A percentile compares a stretch with the other conserved stretches of the same genome.
Conservation (phyloP, 2,888 invertebrate genomes). For the Habroteleia sp. region DNA sequence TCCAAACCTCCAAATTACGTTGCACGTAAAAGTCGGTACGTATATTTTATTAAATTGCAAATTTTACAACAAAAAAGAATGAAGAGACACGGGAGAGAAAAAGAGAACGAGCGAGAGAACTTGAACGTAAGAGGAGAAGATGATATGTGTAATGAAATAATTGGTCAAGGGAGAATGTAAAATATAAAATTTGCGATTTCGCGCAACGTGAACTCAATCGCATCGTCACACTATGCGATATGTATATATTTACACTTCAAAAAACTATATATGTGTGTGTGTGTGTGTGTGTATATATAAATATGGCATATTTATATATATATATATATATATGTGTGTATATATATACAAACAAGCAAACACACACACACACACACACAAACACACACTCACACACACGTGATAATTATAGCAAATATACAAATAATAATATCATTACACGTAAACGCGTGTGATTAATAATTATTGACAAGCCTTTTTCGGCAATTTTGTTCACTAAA, state of each 20-base stretch:
- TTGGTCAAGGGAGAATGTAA: conserved; percentile 48
- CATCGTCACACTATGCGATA: conserved; percentile 68
- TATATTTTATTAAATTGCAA: conserved; percentile 53
- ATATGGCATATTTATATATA: conserved; percentile 70
- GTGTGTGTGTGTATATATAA: conserved; percentile 40
- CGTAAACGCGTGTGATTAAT: conserved; percentile 67
- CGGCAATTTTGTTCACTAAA: conserved; percentile 58
- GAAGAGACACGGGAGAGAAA: neutral
- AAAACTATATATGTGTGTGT: conserved; percentile 69
- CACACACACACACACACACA: too few relatives aligned
- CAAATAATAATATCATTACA: conserved; percentile 70
- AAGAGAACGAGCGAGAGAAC: conserved; percentile 1
- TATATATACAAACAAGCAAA: conserved; percentile 63
- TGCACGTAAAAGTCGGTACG: conserved; percentile 39
- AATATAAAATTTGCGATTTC: conserved; percentile 56
- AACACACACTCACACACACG: conserved; percentile 61
- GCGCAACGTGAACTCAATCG: conserved; percentile 55
- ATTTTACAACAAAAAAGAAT: conserved; percentile 8
- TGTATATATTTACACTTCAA: conserved; percentile 68
- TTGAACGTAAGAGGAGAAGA: conserved; percentile 2
- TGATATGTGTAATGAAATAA: conserved; percentile 16
- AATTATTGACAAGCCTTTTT: conserved; percentile 58
- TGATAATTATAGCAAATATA: conserved; percentile 67
- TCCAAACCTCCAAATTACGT: conserved; percentile 42
- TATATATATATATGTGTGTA: conserved; percentile 65